Conservation (phyloP, 2,113 vertebrate species). For the Willisornis vidua region DNA sequence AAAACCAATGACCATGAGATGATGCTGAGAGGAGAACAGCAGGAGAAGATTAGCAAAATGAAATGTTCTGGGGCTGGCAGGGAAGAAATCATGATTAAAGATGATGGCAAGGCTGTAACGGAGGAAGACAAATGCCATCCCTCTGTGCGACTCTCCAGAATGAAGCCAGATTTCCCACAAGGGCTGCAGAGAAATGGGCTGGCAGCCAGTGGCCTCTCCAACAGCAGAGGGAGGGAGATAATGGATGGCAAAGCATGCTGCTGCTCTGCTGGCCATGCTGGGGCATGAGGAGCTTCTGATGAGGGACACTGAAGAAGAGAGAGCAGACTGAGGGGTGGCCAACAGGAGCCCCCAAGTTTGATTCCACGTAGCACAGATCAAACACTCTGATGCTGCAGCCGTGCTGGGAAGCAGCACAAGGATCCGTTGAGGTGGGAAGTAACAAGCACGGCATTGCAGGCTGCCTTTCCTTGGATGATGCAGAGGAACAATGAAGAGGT, state of each 20-base stretch:
- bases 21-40: slow-evolving; percentile 15
- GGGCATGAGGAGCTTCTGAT: background rate
- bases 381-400: background rate
- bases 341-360: background rate
- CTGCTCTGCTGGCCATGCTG: background rate
- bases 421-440: background rate
- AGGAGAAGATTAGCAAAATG: slow-evolving; percentile 25
- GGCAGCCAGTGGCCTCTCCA: background rate
- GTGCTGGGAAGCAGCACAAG: background rate
- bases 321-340: background rate
- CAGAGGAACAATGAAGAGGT: background rate
- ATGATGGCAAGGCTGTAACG: background rate
- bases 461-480: background rate
- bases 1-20: slow-evolving; percentile 3
- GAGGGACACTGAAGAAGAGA: background rate
- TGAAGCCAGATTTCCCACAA: background rate
- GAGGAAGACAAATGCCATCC: slow-evolving; percentile 10
- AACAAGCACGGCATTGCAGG: fast-evolving
- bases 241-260: background rate
- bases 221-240: background rate
- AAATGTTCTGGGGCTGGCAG: background rate
- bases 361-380: background rate
- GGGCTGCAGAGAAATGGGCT: background rate
- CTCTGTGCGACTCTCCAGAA: background rate
- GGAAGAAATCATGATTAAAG: slow-evolving; percentile 44